Conservation (phyloP, 2,797 vertebrate species). For the Hapalemur alaotrensis region DNA sequence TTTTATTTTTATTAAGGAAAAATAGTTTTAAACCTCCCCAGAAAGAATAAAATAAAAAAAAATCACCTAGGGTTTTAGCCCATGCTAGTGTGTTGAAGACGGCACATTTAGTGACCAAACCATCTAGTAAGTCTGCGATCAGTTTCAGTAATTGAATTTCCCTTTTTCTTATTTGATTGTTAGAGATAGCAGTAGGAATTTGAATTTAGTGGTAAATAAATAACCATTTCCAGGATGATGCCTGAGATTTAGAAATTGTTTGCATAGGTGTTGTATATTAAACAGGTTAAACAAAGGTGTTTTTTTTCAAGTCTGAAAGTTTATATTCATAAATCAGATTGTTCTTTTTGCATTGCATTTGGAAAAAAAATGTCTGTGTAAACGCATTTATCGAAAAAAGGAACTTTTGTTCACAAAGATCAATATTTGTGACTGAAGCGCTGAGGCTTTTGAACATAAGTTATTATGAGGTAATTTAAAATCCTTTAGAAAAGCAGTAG, state of each 20-base stretch:
- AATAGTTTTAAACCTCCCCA: neutral
- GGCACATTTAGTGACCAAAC: conserved; percentile 37
- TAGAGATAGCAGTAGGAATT: conserved; percentile 64
- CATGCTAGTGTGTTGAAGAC: neutral
- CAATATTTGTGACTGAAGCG: conserved; percentile 54
- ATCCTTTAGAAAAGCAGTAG: conserved; percentile 32
- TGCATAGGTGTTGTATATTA: neutral
- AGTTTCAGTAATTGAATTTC: conserved; percentile 57
- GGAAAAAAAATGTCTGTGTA: neutral
- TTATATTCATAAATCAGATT: conserved; percentile 23
- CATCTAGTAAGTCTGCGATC: conserved; percentile 53
- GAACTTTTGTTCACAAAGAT: neutral
- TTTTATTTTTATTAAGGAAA: conserved; percentile 42
- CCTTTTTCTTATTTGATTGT: conserved; percentile 61
- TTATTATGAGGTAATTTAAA: conserved; percentile 50
- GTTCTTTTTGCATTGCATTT: conserved; percentile 24
- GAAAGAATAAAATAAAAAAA: conserved; percentile 53
- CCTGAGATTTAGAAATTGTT: conserved; percentile 7
- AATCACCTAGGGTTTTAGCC: neutral
- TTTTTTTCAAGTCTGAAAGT: neutral
- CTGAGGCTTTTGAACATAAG: neutral
- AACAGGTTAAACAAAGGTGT: neutral
- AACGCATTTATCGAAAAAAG: conserved; percentile 33
- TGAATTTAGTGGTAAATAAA: conserved; percentile 69
- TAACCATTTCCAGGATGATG: conserved; percentile 32